phyloP scores from a whole-genome alignment of 2,888 invertebrate species.

The Apoda limacodes region DNA sequence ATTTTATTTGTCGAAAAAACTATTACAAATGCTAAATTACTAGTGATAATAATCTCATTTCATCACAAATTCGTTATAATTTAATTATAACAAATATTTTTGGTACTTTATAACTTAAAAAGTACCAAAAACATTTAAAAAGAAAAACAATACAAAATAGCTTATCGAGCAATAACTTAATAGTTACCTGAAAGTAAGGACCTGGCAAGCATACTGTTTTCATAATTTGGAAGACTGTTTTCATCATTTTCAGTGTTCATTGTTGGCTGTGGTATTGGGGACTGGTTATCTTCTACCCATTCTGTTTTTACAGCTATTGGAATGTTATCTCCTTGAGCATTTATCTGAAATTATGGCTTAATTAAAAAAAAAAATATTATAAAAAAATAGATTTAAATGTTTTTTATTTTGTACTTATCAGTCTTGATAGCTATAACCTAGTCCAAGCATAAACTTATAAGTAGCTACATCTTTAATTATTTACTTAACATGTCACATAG shows the following conservation, averaged over 20 bases:
- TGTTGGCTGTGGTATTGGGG: constrained; percentile 33
- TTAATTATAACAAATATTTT: constrained; percentile 1
- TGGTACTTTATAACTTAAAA: neutral
- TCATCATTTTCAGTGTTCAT: constrained; percentile 52
- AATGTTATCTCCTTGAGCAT: constrained; percentile 40
- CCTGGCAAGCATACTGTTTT: constrained; percentile 66
- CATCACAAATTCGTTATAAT: constrained; percentile 1
- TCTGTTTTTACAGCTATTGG: constrained; percentile 54
- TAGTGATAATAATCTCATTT: constrained; percentile 2
- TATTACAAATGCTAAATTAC: too few relatives aligned
- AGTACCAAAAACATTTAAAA: neutral
- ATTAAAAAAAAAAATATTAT: too few relatives aligned
- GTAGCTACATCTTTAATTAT: too few relatives aligned
- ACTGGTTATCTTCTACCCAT: constrained; percentile 41
- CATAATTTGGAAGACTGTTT: constrained; percentile 62
- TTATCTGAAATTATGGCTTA: too few relatives aligned
- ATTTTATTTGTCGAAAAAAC: too few relatives aligned
- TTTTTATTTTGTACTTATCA: too few relatives aligned
- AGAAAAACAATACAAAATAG: neutral
- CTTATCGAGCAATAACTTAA: neutral
- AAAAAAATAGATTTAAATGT: too few relatives aligned
- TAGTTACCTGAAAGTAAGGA: constrained; percentile 56
- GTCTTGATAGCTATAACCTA: too few relatives aligned
- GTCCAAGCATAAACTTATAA: too few relatives aligned
- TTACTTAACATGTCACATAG: too few relatives aligned